These are phyloP conservation scores for Linnaemya vulpina DNA, from an alignment of 2,888 invertebrate genomes.

Conservation along the genomic window DNA sequence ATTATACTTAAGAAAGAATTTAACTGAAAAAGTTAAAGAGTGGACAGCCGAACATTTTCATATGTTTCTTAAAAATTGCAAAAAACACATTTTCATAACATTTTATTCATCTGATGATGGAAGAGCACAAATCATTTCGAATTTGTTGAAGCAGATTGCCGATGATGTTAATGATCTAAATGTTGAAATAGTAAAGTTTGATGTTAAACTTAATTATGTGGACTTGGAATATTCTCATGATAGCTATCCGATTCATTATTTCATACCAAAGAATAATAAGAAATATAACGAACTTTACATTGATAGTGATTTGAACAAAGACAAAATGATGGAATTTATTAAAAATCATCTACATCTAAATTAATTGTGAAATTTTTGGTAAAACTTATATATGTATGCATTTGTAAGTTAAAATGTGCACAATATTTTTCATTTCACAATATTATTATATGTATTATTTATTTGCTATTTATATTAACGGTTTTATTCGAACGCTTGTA, in stretches of 20 bases:
- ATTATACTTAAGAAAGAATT: neutral
- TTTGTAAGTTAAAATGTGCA: too few relatives aligned
- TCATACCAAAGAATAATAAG: constrained; percentile 45
- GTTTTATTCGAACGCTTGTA: too few relatives aligned
- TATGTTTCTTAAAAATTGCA: neutral
- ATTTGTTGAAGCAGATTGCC: neutral
- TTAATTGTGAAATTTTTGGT: neutral
- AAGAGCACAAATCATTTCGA: neutral
- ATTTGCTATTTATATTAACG: too few relatives aligned
- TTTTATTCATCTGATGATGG: constrained; percentile 41
- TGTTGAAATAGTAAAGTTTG: constrained; percentile 42
- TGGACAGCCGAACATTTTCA: constrained; percentile 45
- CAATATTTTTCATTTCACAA: too few relatives aligned
- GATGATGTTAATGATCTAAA: neutral
- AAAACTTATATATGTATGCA: too few relatives aligned
- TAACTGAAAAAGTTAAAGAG: constrained; percentile 15
- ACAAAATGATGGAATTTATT: constrained; percentile 46
- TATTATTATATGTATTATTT: too few relatives aligned
- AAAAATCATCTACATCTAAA: neutral
- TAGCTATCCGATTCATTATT: constrained; percentile 47
- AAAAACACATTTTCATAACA: constrained; percentile 52
- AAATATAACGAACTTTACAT: neutral
- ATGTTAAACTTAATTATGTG: constrained; percentile 43
- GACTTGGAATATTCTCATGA: constrained; percentile 39
- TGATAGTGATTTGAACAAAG: neutral